Base-by-base conservation (phyloP, 2,888 invertebrate species). In the Pasiphila rectangulata region DNA sequence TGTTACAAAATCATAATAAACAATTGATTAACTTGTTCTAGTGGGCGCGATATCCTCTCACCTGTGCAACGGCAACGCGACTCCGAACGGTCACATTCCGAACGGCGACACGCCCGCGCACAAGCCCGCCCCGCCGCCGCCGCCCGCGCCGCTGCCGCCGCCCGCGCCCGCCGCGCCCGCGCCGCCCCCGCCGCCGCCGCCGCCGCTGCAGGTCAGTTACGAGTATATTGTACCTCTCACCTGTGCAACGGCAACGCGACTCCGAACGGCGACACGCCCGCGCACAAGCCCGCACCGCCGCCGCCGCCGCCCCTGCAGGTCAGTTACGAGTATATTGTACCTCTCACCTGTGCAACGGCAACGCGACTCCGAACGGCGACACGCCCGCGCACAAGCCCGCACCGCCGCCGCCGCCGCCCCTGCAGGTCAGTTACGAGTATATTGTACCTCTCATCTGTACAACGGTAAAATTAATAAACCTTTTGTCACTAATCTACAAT, bases 11-110 rank as follows among this genome's bases (percentile, higher is more conserved):
- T 9, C 1, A 2, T 9, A 2, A 24, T 1, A 3, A 17, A 30
- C 7, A 16, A 3, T 9, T 9, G 4, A 4, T 16, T 3, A 36
- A 1, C 1, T n/a, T 25, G 4, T 45, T 51, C 9, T 72, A 89
- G 89, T 87, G 87, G 86, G 88, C 35, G 87, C 88, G 21, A 88
- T 89, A 67, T 89, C 88, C 1, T 69, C 81, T 1, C 87, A 88
- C 70, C 59, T 83, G 2, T 83, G 83, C 67, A 84, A 86, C 67
- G 83, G 82, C 48, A 74, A 55, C 45, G 44, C 57, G 1, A 44
- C 67, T 3, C 80, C 54, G 7, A 44, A 57, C 78, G 12, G 58
- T 51, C 17, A 56, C 52, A n/a, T 80, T 64, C 21, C 78, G 56
- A 57, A 83, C 78, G 61, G 82, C 58, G 65, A 87, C 48, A 89